Conservation (phyloP, 1,140 invertebrate genomes). For the Magallana ariakensis region DNA sequence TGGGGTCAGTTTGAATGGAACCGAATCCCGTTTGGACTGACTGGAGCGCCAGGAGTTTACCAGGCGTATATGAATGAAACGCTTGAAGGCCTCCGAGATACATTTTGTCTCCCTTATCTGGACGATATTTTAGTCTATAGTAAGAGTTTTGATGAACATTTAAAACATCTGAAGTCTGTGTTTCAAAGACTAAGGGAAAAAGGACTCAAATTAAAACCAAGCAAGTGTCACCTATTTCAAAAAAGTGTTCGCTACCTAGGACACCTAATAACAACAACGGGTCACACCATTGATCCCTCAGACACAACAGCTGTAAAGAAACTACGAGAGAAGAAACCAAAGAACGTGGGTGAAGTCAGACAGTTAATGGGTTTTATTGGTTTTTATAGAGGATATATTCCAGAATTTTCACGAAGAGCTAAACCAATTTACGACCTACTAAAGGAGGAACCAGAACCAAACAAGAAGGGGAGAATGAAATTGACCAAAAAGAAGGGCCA, state of each 20-base stretch:
- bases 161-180: conserved; percentile 70
- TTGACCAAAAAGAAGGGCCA: conserved; percentile 41
- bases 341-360: conserved; percentile 75
- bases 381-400: conserved; percentile 78
- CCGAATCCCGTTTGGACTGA: conserved; percentile 57
- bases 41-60: conserved; percentile 58
- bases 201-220: conserved; percentile 55
- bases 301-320: conserved; percentile 77
- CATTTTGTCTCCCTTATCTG: conserved; percentile 54
- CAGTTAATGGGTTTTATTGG: conserved; percentile 80
- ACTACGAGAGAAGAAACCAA: conserved; percentile 69
- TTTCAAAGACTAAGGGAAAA: conserved; percentile 73
- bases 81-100: conserved; percentile 4
- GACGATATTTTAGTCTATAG: background rate
- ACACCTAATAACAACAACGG: conserved; percentile 51
- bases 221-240: conserved; percentile 57
- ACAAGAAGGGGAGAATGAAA: conserved; percentile 40
- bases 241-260: conserved; percentile 58
- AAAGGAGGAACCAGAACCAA: conserved; percentile 54
- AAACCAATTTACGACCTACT: conserved; percentile 55
- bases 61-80: conserved; percentile 54
- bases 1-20: conserved; percentile 58
- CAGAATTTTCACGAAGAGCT: conserved; percentile 67
- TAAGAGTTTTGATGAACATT: conserved; percentile 40
- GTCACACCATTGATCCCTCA: conserved; percentile 73